phyloP scores from a whole-genome alignment of 2,113 vertebrate genomes.

The Gobius niger region DNA sequence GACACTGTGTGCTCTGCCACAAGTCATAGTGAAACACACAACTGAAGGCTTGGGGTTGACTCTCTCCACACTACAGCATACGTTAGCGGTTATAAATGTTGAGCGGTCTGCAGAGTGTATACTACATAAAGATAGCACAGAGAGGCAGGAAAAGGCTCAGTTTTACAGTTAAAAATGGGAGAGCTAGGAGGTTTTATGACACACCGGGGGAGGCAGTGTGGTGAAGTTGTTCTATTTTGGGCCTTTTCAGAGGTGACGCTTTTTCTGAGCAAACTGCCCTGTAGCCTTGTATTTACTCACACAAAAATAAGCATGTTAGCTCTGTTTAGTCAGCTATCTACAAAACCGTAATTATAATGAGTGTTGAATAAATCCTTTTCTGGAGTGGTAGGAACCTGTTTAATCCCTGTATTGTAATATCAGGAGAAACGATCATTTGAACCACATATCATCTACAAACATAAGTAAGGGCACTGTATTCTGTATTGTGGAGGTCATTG shows the following conservation, averaged over 20 bases:
- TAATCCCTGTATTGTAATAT: background rate
- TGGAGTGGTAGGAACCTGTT: background rate
- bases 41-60: background rate
- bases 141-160: slow-evolving; percentile 25
- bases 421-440: too few relatives aligned
- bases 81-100: background rate
- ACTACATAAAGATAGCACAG: background rate
- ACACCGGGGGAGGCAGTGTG: slow-evolving; percentile 50
- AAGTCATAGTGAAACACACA: slow-evolving; percentile 4
- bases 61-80: background rate
- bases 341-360: background rate
- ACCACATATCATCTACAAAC: background rate
- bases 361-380: background rate
- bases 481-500: slow-evolving; percentile 16
- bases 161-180: slow-evolving; percentile 13
- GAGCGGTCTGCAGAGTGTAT: background rate
- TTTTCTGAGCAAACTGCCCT: slow-evolving; percentile 50
- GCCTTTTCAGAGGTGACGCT: slow-evolving; percentile 29
- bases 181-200: slow-evolving; percentile 31
- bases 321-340: background rate
- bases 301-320: slow-evolving; percentile 44
- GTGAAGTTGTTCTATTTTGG: slow-evolving; percentile 54
- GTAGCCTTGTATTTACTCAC: slow-evolving; percentile 32
- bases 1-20: background rate
- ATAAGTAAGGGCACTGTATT: background rate